Evolutionary conservation across 1,140 invertebrate genomes (phyloP).

Genomic region (Heliconius hermathena): DNA sequence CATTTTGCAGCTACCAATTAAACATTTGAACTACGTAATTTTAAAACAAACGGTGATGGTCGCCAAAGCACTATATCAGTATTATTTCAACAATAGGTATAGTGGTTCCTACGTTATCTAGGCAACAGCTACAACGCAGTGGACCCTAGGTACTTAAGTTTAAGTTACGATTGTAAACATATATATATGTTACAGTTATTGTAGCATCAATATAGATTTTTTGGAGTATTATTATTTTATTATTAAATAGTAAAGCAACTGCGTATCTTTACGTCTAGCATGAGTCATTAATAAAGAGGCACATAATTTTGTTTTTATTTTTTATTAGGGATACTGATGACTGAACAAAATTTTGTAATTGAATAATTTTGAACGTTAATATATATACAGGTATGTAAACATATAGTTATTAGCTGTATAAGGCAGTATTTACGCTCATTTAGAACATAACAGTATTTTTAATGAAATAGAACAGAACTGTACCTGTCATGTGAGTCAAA

Average conservation of each 20-base stretch:
- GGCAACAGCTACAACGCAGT: slow-evolving; percentile 58
- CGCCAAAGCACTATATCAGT: slow-evolving; percentile 20
- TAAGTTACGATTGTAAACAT: slow-evolving; percentile 30
- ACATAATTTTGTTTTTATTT: background rate
- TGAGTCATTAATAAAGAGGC: background rate
- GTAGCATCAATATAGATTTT: background rate
- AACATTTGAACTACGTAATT: slow-evolving; percentile 8
- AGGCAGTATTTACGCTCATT: slow-evolving; percentile 9
- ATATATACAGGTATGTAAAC: background rate
- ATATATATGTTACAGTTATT: background rate
- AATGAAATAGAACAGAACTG: background rate
- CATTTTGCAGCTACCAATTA: slow-evolving; percentile 21
- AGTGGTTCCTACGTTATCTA: slow-evolving; percentile 51
- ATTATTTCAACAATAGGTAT: slow-evolving; percentile 28
- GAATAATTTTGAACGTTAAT: background rate
- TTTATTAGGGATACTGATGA: background rate
- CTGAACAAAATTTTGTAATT: background rate
- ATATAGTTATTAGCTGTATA: background rate
- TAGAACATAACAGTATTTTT: background rate
- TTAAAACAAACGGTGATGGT: slow-evolving; percentile 20
- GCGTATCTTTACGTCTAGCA: background rate
- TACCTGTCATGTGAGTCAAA: background rate
- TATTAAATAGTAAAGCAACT: background rate
- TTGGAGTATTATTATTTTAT: background rate
- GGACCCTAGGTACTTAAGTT: slow-evolving; percentile 65